Evolutionary conservation across 2,888 invertebrate species (phyloP).

Genomic region (Dascillus cervinus): DNA sequence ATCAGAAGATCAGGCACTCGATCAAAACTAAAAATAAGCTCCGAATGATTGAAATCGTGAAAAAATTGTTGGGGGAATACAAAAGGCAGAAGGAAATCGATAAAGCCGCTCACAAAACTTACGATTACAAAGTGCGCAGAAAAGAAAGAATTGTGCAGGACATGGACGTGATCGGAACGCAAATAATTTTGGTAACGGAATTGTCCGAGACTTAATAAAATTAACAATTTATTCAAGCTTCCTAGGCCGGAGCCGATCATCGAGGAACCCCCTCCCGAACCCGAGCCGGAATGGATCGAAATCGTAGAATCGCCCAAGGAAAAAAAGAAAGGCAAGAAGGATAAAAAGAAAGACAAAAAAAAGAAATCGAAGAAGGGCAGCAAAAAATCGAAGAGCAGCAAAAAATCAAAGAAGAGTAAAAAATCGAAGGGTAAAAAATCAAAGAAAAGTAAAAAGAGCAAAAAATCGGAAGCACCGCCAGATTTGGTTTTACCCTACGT

Average conservation of each 20-base stretch:
- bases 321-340: constrained; percentile 6
- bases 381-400: neutral
- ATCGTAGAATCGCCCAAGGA: constrained; percentile 3
- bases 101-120: constrained; percentile 9
- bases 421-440: constrained; percentile 7
- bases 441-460: constrained; percentile 6
- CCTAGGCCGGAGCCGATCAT: too few species aligned
- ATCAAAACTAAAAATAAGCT: constrained; percentile 6
- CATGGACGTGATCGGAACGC: constrained; percentile 8
- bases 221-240: too few species aligned
- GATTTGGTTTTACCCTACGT: constrained; percentile 13
- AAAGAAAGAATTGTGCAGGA: constrained; percentile 8
- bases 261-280: too few species aligned
- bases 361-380: constrained; percentile 8
- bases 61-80: constrained; percentile 15
- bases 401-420: constrained; percentile 4
- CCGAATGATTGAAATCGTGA: constrained; percentile 10
- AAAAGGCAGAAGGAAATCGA: constrained; percentile 12
- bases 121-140: constrained; percentile 12
- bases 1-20: constrained; percentile 8
- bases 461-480: constrained; percentile 6
- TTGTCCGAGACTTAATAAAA: too few species aligned
- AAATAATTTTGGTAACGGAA: constrained; percentile 9
- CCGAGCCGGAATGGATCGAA: constrained; percentile 4
- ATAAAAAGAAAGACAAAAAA: constrained; percentile 9